Base-by-base conservation (phyloP, 2,797 vertebrate species). In the Prunella strophiata region DNA sequence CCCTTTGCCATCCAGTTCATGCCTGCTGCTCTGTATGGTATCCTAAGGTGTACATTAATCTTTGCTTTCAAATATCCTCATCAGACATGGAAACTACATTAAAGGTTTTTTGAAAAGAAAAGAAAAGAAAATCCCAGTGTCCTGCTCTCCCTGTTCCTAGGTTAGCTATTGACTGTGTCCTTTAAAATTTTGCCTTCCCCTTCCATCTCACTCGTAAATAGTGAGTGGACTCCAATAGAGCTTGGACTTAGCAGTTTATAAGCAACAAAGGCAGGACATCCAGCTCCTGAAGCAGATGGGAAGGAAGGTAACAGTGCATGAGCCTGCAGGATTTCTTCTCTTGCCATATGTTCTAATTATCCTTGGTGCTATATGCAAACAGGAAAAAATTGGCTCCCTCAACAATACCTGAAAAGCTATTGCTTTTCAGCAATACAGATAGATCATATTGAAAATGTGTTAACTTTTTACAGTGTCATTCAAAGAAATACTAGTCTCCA, bases 281-380 rank as follows among this genome's bases (percentile, higher is more conserved):
- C 34, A 66, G 40, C 59, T 82, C 42, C 55, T 73, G 42, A 50
- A 71, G 72, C 87, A 95, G 72, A 73, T 91, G 76, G 68, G 26
- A 73, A 85, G 40, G 55, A 75, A 75, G 32, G 23, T 52, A 57
- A 43, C 36, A 65, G 66, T 25, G 20, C 34, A 63, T 13, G 32
- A 50, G 25, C 12, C 34, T 57, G n/a, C 47, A 85, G 29, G 32
- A 50, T 74, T 85, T 85, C 50, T 72, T 84, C 30, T 75, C n/a
- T 85, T 90, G 58, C 76, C 68, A 16, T 88, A 83, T 86, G 63
- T 55, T 92, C 50, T 79, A 59, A 68, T 88, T 88, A 82, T 29
- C 9, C 22, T 76, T 65, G 57, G 38, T 75, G 25, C 42, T 68
- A 22, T 47, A 68, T 4, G 36, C 10, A 76, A 61, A 66, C 11